phyloP scores from a whole-genome alignment of 2,888 invertebrate species.

The Parnassius smintheus region DNA sequence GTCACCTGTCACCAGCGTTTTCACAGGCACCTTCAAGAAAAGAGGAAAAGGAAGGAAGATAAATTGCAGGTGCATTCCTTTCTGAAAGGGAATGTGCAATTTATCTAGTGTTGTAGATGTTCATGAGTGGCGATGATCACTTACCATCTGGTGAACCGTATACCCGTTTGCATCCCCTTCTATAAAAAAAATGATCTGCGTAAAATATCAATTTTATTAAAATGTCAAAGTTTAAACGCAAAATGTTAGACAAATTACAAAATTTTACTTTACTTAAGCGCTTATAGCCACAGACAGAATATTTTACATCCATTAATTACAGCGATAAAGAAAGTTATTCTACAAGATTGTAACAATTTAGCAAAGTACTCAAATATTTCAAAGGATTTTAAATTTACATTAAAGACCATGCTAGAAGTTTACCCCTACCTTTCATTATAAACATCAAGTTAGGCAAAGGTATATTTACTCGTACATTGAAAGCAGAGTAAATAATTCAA shows the following conservation, averaged over 20 bases:
- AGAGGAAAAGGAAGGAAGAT: too few relatives aligned
- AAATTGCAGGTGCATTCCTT: too few relatives aligned
- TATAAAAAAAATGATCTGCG: too few relatives aligned
- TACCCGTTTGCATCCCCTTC: too few relatives aligned
- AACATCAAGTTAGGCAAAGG: not conserved
- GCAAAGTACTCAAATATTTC: conserved; percentile 54
- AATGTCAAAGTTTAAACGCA: conserved; percentile 23
- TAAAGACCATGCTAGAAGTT: conserved; percentile 2
- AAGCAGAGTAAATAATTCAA: not conserved
- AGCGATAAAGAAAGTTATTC: conserved; percentile 63
- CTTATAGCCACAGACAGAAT: conserved; percentile 61
- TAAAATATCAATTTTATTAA: conserved; percentile 20
- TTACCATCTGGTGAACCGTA: too few relatives aligned
- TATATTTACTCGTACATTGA: too few relatives aligned
- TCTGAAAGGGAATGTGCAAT: too few relatives aligned
- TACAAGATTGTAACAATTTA: conserved; percentile 54
- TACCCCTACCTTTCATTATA: not conserved
- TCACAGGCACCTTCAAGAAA: too few relatives aligned
- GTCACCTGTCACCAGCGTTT: too few relatives aligned
- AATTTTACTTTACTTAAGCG: conserved; percentile 40
- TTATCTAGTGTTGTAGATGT: too few relatives aligned
- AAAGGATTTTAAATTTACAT: conserved; percentile 15
- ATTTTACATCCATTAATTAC: conserved; percentile 67
- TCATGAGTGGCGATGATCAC: too few relatives aligned
- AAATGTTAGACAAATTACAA: conserved; percentile 23